Evolutionary conservation across 2,888 invertebrate species (phyloP), one percentile per base, ranked within the genome.

Genomic region (Coremacera marginata): DNA sequence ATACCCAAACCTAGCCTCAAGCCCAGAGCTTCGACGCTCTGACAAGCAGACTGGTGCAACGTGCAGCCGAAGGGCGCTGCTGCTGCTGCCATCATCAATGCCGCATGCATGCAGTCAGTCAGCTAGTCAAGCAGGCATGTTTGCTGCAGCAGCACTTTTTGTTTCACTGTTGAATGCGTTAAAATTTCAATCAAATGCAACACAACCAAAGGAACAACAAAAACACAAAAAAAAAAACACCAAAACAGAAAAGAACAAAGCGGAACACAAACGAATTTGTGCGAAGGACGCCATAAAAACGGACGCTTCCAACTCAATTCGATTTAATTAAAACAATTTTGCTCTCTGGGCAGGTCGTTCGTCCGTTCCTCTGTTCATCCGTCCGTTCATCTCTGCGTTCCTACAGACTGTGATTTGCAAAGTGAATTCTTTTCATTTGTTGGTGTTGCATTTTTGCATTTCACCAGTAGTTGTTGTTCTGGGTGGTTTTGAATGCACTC

Each of bases 311-410:
- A 80, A 82, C 81, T 82, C 81, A 81, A 82, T 82, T 81, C 81
- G 81, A 80, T 81, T 82, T 82, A 82, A 82, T 82, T 82, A 81
- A 82, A 82, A 82, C 79, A 80, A 79, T 80, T 81, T 80, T 81
- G 78, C 80, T 80, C 70, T 79, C 79, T 80, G 81, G 81, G 76
- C 80, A 76, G 63, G 27, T 55, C 55, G 19, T 19, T 19, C 44
- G 37, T 57, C 37, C 71, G 71, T 71, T 19, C 37, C 25, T 14
- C 34, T 16, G 22, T 60, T 57, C 71, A 27, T 31, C 8, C 27
- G 34, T 57, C 31, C 19, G 31, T 70, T 16, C 63, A 27, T 65
- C 49, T 31, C 22, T 37, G 67, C 75, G 70, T 51, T 63, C 51
- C 73, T 62, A 51, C 62, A 14, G 9, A 55, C 70, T 31, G 62